Evolutionary conservation across 1,140 invertebrate species (phyloP).

Genomic region (Aphidius ervi): DNA sequence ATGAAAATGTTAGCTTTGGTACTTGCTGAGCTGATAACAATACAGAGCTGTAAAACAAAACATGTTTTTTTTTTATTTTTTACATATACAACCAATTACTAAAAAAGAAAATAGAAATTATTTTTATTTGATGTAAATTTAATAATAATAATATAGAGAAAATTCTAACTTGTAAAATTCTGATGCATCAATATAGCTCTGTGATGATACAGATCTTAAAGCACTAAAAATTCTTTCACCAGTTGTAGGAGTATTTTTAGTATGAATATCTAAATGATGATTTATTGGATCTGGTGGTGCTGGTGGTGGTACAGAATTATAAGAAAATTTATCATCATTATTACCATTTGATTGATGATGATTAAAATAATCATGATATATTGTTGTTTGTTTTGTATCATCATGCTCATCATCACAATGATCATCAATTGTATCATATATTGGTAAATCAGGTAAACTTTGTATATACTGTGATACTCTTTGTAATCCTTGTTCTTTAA

Average conservation of each 20-base stretch:
- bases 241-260: conserved; percentile 40
- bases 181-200: conserved; percentile 48
- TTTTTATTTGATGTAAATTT: no score
- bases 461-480: conserved; percentile 47
- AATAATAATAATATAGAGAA: not conserved
- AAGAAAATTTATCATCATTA: not conserved
- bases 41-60: conserved; percentile 35
- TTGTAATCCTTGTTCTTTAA: conserved; percentile 36
- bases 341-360: not conserved
- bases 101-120: conserved; percentile 7
- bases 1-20: conserved; percentile 34
- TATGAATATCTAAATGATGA: conserved; percentile 27
- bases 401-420: conserved; percentile 12
- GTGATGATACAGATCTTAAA: conserved; percentile 43
- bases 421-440: conserved; percentile 35
- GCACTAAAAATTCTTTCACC: conserved; percentile 50
- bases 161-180: conserved; percentile 48
- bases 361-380: not conserved
- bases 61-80: not conserved
- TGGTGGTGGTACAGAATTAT: conserved; percentile 26
- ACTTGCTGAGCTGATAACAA: conserved; percentile 42
- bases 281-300: conserved; percentile 42
- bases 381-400: not conserved
- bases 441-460: conserved; percentile 42
- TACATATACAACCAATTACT: not conserved